These are phyloP conservation scores for Cercopithecus mona DNA, from an alignment of 2,113 vertebrate species.

Conservation along the genomic window DNA sequence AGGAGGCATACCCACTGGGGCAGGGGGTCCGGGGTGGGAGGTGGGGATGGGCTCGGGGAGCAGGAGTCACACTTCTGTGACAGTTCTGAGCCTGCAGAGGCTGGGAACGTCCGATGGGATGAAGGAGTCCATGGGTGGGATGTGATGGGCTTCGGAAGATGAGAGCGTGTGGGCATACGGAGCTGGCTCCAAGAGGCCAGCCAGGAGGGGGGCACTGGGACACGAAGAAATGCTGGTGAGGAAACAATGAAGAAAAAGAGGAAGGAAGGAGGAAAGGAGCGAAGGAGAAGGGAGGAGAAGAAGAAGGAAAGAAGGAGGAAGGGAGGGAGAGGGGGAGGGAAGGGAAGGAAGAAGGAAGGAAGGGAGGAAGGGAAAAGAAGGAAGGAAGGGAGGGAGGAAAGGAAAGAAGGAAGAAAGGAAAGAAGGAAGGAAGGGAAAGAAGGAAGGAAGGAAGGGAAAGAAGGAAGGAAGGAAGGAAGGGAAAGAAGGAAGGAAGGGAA, in stretches of 20 bases:
- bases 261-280: too few species aligned
- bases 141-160: too few species aligned
- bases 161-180: too few species aligned
- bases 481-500: accelerated
- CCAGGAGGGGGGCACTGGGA: too few species aligned
- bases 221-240: too few species aligned
- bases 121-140: neutral
- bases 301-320: accelerated
- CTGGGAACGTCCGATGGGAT: too few species aligned
- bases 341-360: accelerated
- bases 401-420: too few species aligned
- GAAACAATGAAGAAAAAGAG: too few species aligned
- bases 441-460: accelerated
- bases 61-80: neutral
- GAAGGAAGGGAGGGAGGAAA: accelerated
- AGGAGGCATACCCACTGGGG: neutral
- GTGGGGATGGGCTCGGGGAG: too few species aligned
- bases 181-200: too few species aligned
- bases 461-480: too few species aligned
- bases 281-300: accelerated
- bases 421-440: accelerated
- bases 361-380: accelerated
- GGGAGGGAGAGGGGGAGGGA: accelerated
- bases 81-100: neutral
- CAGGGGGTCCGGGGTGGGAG: neutral